Evolutionary conservation across 2,797 vertebrate species (phyloP), one percentile per base, ranked within the genome.

Genomic region (Tiaroga cobitis): DNA sequence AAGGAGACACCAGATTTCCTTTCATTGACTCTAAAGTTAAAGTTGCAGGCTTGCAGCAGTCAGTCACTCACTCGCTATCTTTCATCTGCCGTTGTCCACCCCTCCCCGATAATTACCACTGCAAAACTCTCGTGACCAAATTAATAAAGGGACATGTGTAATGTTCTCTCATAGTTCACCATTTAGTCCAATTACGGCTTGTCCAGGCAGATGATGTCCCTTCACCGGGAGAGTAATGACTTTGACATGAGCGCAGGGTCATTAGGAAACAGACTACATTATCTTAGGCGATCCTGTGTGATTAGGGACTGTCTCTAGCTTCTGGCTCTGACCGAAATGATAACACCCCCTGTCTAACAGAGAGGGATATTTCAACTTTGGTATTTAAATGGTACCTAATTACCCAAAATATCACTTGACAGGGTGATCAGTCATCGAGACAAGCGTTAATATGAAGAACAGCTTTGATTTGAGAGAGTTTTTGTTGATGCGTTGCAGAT

Each of bases 101-200:
- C 87, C 90, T 92, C 90, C 94, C 92, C 90, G 94, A 94, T 95
- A 95, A 96, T 95, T 95, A 95, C 93, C 92, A 94, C 90, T 92
- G 93, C 92, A 95, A 95, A 95, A 95, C 90, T 92, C 91, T 94
- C 92, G 91, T 92, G 92, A 90, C 90, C 90, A 91, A 95, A 95
- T 95, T 94, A 96, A 95, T 93, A 93, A 94, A 92, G 79, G 91
- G 95, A 95, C 95, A 92, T 95, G 93, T 95, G 92, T 95, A 95
- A 96, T 95, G 94, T 95, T 88, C 92, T 90, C 94, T 94, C 95
- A 96, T 96, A 94, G 93, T 94, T 96, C 95, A 96, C 94, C 94
- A 93, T 95, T 96, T 95, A 92, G 94, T 95, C 94, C 94, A 95
- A 96, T 95, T 95, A 96, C 88, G 92, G 94, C 93, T 90, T 89